Conservation (phyloP, 2,888 invertebrate genomes). For the Bellardia bayeri region DNA sequence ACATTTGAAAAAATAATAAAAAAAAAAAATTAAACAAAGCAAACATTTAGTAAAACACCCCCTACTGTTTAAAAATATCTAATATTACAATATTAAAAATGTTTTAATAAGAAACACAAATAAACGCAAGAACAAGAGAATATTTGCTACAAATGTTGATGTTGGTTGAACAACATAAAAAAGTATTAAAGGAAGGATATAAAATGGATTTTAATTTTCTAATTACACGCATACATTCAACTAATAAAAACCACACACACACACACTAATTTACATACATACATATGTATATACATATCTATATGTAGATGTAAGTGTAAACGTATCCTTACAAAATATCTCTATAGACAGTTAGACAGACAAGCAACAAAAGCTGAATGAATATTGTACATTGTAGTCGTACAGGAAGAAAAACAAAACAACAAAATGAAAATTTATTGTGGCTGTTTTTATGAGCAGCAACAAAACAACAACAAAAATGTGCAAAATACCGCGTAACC, state of each 20-base stretch:
- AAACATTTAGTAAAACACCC: slow-evolving; percentile 28
- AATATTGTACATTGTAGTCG: too few relatives aligned
- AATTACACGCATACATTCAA: slow-evolving; percentile 67
- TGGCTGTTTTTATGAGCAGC: slow-evolving; percentile 70
- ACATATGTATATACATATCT: background rate
- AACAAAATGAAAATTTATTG: slow-evolving; percentile 72
- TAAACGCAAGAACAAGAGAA: background rate
- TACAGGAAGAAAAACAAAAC: slow-evolving; percentile 38
- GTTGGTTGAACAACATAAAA: slow-evolving; percentile 41
- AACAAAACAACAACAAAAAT: slow-evolving; percentile 37
- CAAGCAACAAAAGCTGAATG: slow-evolving; percentile 13
- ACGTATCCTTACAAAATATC: slow-evolving; percentile 19
- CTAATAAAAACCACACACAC: slow-evolving; percentile 47
- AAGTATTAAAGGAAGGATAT: slow-evolving; percentile 66
- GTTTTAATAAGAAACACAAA: slow-evolving; percentile 52
- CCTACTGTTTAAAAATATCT: slow-evolving; percentile 2
- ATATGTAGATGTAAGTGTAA: background rate
- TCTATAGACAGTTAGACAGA: slow-evolving; percentile 53
- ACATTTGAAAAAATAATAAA: slow-evolving; percentile 17
- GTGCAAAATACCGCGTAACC: slow-evolving; percentile 66
- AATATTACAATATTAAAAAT: slow-evolving; percentile 37
- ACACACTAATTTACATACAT: background rate
- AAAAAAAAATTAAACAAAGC: background rate
- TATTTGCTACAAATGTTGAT: background rate
- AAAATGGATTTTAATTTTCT: slow-evolving; percentile 73